These are phyloP conservation scores for Leptura quadrifasciata DNA, from an alignment of 2,888 invertebrate species.

Conservation along the genomic window DNA sequence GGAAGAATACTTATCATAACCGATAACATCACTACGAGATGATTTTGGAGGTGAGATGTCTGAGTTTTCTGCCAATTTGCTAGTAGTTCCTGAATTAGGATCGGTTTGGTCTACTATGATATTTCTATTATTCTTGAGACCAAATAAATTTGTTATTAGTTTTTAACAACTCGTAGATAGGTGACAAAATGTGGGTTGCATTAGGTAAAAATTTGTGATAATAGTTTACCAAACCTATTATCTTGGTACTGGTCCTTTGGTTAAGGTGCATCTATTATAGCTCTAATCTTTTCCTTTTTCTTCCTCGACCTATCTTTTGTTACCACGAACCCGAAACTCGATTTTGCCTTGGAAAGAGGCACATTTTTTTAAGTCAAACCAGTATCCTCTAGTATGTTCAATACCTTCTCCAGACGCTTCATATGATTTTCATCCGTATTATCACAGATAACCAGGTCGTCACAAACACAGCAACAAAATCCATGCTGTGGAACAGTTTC, in stretches of 20 bases:
- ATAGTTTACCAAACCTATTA: conserved; percentile 46
- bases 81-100: no score
- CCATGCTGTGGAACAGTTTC: conserved; percentile 61
- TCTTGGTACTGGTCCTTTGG: conserved; percentile 42
- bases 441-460: conserved; percentile 65
- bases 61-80: no score
- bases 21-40: no score
- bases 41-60: no score
- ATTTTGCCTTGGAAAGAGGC: conserved; percentile 60
- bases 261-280: conserved; percentile 46
- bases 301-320: conserved; percentile 51
- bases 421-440: conserved; percentile 55
- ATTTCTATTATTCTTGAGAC: conserved; percentile 43
- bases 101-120: conserved; percentile 29
- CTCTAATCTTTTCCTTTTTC: conserved; percentile 48
- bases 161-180: conserved; percentile 49
- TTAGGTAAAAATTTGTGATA: conserved; percentile 49
- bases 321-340: conserved; percentile 60
- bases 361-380: conserved; percentile 65
- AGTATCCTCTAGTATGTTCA: conserved; percentile 55
- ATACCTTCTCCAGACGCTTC: conserved; percentile 57
- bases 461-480: conserved; percentile 61
- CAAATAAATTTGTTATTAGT: conserved; percentile 47
- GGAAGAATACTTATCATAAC: no score
- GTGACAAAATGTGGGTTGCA: conserved; percentile 40